Evolutionary conservation across 2,113 vertebrate species (phyloP).

Genomic region (Nettapus auritus): DNA sequence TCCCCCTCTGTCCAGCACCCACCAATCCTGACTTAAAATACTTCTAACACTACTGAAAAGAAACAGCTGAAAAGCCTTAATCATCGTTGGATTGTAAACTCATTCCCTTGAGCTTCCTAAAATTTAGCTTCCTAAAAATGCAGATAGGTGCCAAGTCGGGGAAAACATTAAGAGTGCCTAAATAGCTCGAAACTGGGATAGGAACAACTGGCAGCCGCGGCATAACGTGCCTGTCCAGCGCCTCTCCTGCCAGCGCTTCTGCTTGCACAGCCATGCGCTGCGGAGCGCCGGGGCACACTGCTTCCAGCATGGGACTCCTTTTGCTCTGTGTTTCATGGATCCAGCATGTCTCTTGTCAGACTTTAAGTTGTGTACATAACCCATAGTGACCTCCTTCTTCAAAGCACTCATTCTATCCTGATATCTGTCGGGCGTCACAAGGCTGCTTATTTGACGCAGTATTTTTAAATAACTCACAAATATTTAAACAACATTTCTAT

Average conservation of each 20-base stretch:
- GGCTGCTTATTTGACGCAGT: conserved; percentile 40
- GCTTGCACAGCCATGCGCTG: fast-evolving
- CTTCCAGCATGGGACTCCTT: background rate
- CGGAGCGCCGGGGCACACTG: background rate
- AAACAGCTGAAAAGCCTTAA: background rate
- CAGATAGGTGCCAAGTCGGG: background rate
- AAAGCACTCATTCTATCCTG: background rate
- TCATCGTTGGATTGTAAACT: background rate
- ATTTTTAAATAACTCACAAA: conserved; percentile 56
- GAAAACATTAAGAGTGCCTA: background rate
- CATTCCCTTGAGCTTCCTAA: background rate
- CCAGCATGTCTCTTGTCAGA: background rate
- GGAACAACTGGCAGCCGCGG: background rate
- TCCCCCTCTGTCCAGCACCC: background rate
- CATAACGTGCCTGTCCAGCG: background rate
- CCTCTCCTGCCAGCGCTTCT: background rate
- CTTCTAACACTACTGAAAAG: background rate
- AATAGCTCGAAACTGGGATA: background rate
- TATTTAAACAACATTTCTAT: conserved; percentile 60
- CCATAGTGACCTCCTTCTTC: background rate
- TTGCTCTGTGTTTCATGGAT: background rate
- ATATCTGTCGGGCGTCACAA: conserved; percentile 29
- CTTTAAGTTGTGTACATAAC: conserved; percentile 29
- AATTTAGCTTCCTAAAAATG: background rate
- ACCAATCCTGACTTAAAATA: background rate